Conservation (phyloP, 2,888 invertebrate species). For the Pterobdella sp. region DNA sequence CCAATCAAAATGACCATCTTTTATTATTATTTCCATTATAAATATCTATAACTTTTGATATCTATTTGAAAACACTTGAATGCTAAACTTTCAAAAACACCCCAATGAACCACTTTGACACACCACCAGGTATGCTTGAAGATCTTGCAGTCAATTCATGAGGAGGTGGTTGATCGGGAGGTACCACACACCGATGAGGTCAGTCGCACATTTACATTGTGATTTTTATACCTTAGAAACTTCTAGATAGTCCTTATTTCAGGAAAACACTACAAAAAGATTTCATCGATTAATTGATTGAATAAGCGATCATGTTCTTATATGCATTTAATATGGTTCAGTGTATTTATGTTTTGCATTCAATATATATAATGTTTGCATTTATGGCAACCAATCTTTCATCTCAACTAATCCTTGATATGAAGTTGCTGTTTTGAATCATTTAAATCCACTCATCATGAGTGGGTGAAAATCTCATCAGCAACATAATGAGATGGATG, state of each 20-base stretch:
- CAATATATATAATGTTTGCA: neutral
- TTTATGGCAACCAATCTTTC: too few relatives aligned
- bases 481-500: too few relatives aligned
- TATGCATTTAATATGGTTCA: neutral
- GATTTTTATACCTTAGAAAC: neutral
- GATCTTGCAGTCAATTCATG: conserved; percentile 55
- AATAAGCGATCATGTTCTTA: neutral
- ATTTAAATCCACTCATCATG: too few relatives aligned
- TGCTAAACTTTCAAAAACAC: too few relatives aligned
- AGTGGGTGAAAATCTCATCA: too few relatives aligned
- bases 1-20: too few relatives aligned
- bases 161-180: conserved; percentile 56
- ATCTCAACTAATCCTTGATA: too few relatives aligned
- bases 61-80: too few relatives aligned
- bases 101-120: neutral
- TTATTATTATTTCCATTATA: too few relatives aligned
- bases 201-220: neutral
- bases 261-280: neutral
- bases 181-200: conserved; percentile 43
- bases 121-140: conserved; percentile 54
- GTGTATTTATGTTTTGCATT: neutral
- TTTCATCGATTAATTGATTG: neutral
- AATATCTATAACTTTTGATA: too few relatives aligned
- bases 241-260: neutral
- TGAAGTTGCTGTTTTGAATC: too few relatives aligned